phyloP scores from a whole-genome alignment of 1,140 invertebrate genomes.

The Parasteatoda tepidariorum region DNA sequence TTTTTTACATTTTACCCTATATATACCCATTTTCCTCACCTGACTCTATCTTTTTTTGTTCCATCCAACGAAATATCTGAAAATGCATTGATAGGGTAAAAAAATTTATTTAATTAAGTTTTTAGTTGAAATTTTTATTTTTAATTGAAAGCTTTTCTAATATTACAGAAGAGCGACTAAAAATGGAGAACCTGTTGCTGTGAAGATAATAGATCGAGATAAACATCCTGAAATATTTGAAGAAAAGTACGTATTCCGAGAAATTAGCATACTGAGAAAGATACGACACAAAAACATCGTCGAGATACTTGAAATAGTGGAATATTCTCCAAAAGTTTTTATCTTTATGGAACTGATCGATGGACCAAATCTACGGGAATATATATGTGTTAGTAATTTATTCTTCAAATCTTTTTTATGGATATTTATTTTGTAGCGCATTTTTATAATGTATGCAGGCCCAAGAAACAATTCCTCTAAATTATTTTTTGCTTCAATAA shows the following conservation, averaged over 20 bases:
- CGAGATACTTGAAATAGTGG: constrained; percentile 71
- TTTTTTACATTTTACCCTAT: no score
- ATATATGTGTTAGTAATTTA: constrained; percentile 66
- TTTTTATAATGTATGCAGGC: no score
- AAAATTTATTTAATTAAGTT: no score
- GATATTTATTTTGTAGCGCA: no score
- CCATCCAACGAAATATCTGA: no score
- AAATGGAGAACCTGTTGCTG: constrained; percentile 71
- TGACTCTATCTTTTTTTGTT: no score
- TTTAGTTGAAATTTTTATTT: background rate
- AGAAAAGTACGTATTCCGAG: constrained; percentile 90
- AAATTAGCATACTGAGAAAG: constrained; percentile 87
- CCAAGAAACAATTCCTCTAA: no score
- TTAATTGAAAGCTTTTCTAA: background rate
- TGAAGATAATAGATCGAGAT: constrained; percentile 68
- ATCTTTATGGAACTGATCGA: constrained; percentile 77
- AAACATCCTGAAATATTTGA: constrained; percentile 72
- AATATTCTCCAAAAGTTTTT: constrained; percentile 71
- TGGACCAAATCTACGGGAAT: constrained; percentile 72
- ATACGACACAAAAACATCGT: constrained; percentile 90
- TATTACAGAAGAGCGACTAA: constrained; percentile 4
- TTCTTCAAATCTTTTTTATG: no score
- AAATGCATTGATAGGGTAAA: no score
- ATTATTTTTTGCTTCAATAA: no score
- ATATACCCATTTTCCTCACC: no score